Percentiles rank a stretch among this genome's conserved stretches.
phyloP scores from a whole-genome alignment of 2,113 vertebrate species.

The Corythornis cristatus region DNA sequence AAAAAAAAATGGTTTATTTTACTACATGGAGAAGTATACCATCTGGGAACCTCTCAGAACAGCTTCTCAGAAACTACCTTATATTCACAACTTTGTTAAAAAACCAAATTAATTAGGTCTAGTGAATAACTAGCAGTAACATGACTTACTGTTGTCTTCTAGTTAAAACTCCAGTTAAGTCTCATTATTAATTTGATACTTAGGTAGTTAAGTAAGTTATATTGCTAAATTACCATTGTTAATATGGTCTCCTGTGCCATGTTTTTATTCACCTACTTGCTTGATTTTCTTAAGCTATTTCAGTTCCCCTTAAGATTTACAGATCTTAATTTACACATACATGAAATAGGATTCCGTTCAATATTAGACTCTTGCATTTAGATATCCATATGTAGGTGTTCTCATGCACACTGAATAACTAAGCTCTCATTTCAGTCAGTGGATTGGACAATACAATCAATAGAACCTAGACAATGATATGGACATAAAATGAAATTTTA shows the following conservation, averaged over 20 bases:
- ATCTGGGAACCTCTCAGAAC: background rate
- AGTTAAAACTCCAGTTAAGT: slow-evolving; percentile 7
- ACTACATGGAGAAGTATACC: slow-evolving; percentile 18
- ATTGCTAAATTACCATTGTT: background rate
- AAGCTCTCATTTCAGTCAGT: background rate
- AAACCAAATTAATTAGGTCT: background rate
- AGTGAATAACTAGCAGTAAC: background rate
- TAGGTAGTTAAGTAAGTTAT: background rate
- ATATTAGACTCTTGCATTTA: background rate
- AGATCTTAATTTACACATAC: background rate
- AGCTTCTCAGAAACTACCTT: background rate
- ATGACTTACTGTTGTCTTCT: background rate
- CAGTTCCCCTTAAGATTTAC: background rate
- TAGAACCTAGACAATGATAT: background rate
- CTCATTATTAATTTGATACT: background rate
- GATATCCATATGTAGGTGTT: background rate
- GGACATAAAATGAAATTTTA: background rate
- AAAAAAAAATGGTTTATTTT: slow-evolving; percentile 22
- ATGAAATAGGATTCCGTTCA: background rate
- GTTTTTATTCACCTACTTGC: background rate
- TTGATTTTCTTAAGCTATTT: background rate
- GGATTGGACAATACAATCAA: background rate
- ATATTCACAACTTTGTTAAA: slow-evolving; percentile 12
- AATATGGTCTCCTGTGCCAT: background rate
- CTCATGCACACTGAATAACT: background rate